A percentile compares a stretch with the other conserved stretches of the same genome.
Conservation (phyloP, 1,140 invertebrate genomes). For the Drosophila elegans region DNA sequence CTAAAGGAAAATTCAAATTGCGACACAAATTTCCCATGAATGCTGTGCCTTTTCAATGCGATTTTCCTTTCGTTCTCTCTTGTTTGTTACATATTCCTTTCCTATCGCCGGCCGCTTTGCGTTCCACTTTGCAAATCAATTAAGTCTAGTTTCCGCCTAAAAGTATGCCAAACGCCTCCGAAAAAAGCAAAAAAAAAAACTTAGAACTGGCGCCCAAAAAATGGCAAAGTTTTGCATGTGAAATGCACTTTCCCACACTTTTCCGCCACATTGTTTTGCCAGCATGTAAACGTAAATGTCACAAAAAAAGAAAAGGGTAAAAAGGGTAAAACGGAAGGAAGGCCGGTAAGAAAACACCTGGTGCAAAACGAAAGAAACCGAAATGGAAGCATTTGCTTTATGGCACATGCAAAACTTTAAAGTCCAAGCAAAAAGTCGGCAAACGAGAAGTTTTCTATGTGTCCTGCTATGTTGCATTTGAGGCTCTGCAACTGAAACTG, state of each 20-base stretch:
- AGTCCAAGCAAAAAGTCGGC: conserved; percentile 31
- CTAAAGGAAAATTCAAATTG: conserved; percentile 27
- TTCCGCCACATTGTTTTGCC: conserved; percentile 49
- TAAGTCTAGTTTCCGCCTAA: conserved; percentile 71
- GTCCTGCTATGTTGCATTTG: conserved; percentile 27
- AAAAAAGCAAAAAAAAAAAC: too few relatives aligned
- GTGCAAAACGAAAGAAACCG: conserved; percentile 18
- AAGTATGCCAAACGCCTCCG: conserved; percentile 45
- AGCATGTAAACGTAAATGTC: conserved; percentile 66
- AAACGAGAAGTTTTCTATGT: conserved; percentile 28
- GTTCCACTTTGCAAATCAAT: conserved; percentile 77
- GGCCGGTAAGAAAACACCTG: conserved; percentile 4
- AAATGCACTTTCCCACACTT: conserved; percentile 2
- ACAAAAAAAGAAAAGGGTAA: neutral
- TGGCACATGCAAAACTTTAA: conserved; percentile 54
- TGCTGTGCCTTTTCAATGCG: conserved; percentile 16
- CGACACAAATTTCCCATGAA: conserved; percentile 24
- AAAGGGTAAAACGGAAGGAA: conserved; percentile 16
- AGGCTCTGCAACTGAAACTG: conserved; percentile 18
- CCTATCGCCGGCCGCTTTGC: conserved; percentile 35
- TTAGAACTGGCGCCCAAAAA: conserved; percentile 4
- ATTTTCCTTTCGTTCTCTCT: conserved; percentile 8
- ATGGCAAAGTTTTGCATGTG: conserved; percentile 40
- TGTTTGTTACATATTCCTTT: conserved; percentile 42
- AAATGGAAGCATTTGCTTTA: conserved; percentile 16